phyloP scores from a whole-genome alignment of 2,113 vertebrate species.

The Noctilio leporinus region DNA sequence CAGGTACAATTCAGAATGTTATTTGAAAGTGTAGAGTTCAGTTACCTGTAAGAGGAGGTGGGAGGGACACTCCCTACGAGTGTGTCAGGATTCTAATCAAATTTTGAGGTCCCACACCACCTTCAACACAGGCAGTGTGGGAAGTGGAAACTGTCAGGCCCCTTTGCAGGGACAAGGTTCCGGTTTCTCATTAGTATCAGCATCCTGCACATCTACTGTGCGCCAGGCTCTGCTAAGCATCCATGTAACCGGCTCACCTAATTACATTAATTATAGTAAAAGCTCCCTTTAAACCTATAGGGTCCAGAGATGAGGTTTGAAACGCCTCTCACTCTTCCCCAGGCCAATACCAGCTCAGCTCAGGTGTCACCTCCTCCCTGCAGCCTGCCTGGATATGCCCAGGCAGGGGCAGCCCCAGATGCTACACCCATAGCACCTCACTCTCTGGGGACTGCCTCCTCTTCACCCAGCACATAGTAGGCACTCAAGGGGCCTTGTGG shows the following conservation, averaged over 20 bases:
- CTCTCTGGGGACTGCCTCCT: background rate
- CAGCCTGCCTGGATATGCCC: background rate
- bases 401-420: no score
- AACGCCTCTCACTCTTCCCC: background rate
- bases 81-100: rapidly evolving
- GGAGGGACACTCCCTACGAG: rapidly evolving
- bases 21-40: background rate
- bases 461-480: background rate
- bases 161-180: rapidly evolving
- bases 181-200: rapidly evolving
- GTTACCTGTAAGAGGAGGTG: background rate
- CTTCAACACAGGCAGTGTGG: no score
- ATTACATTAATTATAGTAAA: background rate
- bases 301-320: background rate
- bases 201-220: rapidly evolving
- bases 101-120: rapidly evolving
- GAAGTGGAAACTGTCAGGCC: rapidly evolving
- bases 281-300: background rate
- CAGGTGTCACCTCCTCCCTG: background rate
- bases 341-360: no score
- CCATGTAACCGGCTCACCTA: background rate
- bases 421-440: background rate
- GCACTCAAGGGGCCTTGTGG: background rate
- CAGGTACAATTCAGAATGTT: background rate
- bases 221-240: background rate